These are phyloP conservation scores for Pangasius larnaudii DNA, from an alignment of 2,797 vertebrate genomes.

Conservation along the genomic window DNA sequence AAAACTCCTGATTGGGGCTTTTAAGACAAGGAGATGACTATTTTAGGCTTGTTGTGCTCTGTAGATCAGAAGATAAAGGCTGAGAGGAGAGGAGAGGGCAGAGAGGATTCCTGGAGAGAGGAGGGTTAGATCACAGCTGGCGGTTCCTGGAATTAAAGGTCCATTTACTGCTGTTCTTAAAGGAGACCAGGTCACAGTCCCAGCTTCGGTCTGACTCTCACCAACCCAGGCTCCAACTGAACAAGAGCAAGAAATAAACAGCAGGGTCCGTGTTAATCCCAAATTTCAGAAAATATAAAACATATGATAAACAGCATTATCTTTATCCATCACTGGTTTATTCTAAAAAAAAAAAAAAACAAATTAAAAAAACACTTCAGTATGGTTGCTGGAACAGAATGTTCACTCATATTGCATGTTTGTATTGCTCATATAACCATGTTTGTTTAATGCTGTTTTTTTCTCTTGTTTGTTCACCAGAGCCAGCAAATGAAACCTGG, in stretches of 20 bases:
- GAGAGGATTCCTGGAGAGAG: conserved; percentile 43
- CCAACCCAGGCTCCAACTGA: conserved; percentile 51
- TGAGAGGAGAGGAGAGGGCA: conserved; percentile 30
- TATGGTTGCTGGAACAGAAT: background rate
- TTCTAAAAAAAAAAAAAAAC: background rate
- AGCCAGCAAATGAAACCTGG: background rate
- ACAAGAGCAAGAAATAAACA: conserved; percentile 15
- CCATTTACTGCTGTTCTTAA: conserved; percentile 40
- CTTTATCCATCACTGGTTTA: background rate
- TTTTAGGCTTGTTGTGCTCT: conserved; percentile 47
- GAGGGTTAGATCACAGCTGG: conserved; percentile 48
- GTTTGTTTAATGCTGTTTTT: background rate
- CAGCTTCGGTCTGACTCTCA: conserved; percentile 55
- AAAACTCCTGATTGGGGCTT: conserved; percentile 32
- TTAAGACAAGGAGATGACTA: conserved; percentile 31
- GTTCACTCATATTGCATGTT: background rate
- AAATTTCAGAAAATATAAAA: background rate
- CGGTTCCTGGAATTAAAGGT: conserved; percentile 39
- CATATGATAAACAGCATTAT: background rate
- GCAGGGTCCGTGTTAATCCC: background rate
- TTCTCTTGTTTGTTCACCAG: background rate
- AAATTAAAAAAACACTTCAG: background rate
- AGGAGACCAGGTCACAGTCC: conserved; percentile 42
- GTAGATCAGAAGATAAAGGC: conserved; percentile 42
- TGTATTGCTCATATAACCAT: background rate